Evolutionary conservation across 2,888 invertebrate genomes (phyloP), one percentile per base, ranked within the genome.

Genomic region (Mythimna loreyi): DNA sequence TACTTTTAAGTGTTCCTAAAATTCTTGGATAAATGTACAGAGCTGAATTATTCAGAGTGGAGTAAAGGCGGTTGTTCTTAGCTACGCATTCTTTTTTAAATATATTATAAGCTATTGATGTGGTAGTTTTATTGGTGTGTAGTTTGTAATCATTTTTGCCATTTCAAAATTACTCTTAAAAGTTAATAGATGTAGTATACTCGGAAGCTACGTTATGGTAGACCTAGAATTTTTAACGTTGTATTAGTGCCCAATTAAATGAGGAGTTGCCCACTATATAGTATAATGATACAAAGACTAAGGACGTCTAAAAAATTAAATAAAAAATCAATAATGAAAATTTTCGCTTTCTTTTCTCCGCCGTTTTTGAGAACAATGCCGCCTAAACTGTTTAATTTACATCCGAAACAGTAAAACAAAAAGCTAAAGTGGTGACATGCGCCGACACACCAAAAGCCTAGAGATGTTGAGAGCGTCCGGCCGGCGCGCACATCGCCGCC

Each of bases 301-400:
- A 55, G 47, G 13, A 33, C 13, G 45, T 16, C 47, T 21, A 25
- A 68, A 59, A 49, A 16, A 55, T 25, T 68, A 60, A 73, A 64
- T 62, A 80, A 86, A 83, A 80, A 81, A 76, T 75, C 81, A 75
- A 81, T 82, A 89, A 89, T 85, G 84, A 87, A 87, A 88, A 82
- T 82, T 88, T 85, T 78, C 85, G 82, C 82, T 85, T 87, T 81
- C 61, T 75, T 78, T 68, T 77, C 71, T 53, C 52, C 30, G 50
- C 69, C 72, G 73, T 87, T 87, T 87, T 88, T 87, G 88, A 88
- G 89, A 90, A 93, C 93, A 94, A 94, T 93, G 92, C 94, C 90
- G 90, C 90, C 92, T 91, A 93, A 94, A 94, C 90, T 93, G 92
- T 94, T 92, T 92, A 93, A 95, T 95, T 93, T 94, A 95, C 94